phyloP scores from a whole-genome alignment of 2,888 invertebrate species.

The Flexamia atlantica region DNA sequence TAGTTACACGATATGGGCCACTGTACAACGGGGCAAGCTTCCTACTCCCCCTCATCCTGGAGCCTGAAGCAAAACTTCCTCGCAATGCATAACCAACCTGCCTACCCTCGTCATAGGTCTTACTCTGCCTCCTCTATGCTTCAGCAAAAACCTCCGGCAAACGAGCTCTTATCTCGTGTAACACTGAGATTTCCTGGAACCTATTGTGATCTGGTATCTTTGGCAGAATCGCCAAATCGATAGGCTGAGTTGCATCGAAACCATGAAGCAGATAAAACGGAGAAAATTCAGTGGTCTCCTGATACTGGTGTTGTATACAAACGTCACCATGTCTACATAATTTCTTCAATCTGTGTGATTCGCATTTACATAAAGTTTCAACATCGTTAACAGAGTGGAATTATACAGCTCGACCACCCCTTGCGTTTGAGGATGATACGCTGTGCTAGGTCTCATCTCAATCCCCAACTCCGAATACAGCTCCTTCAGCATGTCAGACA shows the following conservation, averaged over 20 bases:
- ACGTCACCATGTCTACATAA: conserved; percentile 72
- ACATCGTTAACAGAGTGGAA: conserved; percentile 70
- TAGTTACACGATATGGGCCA: too few species aligned
- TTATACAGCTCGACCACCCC: conserved; percentile 72
- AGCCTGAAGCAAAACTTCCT: too few species aligned
- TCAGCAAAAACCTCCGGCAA: too few species aligned
- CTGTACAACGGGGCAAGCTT: too few species aligned
- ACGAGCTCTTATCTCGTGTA: too few species aligned
- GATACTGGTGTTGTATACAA: conserved; percentile 69
- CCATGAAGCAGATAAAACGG: conserved; percentile 65
- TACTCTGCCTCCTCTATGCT: too few species aligned
- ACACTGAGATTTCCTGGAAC: too few species aligned
- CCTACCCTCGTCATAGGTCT: too few species aligned
- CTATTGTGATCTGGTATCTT: too few species aligned
- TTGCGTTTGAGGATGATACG: conserved; percentile 71
- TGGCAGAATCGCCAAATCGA: too few species aligned
- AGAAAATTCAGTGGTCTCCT: conserved; percentile 68
- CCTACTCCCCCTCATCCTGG: too few species aligned
- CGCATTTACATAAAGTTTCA: conserved; percentile 72
- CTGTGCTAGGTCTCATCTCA: conserved; percentile 64
- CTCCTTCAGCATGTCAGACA: conserved; percentile 71
- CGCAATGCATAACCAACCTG: too few species aligned
- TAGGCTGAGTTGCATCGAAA: conserved; percentile 55
- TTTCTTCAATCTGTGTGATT: conserved; percentile 69
- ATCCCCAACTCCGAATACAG: conserved; percentile 48